Percentiles rank a stretch among this genome's conserved stretches.
Evolutionary conservation across 2,797 vertebrate genomes (phyloP).

Genomic region (Phrynocephalus forsythii): DNA sequence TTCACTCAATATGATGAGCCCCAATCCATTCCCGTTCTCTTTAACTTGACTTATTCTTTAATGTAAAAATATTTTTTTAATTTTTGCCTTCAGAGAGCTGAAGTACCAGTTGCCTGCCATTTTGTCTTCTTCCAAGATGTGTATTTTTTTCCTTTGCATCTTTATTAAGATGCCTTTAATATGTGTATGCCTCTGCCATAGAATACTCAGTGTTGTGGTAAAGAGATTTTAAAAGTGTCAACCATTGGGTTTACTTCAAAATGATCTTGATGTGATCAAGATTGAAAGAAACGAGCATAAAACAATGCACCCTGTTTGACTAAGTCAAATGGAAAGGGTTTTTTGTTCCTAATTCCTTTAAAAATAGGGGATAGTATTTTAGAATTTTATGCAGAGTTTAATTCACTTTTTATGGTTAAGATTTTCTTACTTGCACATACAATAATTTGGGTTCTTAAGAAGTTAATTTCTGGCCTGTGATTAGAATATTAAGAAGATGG

Average conservation of each 20-base stretch:
- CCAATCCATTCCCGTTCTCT: constrained; percentile 81
- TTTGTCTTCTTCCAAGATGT: constrained; percentile 86
- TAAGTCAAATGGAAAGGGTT: constrained; percentile 88
- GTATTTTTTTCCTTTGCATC: constrained; percentile 88
- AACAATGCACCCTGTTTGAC: constrained; percentile 85
- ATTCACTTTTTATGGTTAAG: constrained; percentile 93
- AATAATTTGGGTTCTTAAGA: constrained; percentile 91
- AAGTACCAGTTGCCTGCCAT: constrained; percentile 88
- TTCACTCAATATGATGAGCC: constrained; percentile 85
- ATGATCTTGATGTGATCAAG: constrained; percentile 93
- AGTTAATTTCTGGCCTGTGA: constrained; percentile 97
- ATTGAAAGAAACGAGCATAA: constrained; percentile 83
- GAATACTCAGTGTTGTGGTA: constrained; percentile 88
- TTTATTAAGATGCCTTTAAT: constrained; percentile 90
- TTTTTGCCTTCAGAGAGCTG: constrained; percentile 91
- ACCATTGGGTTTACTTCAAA: constrained; percentile 83
- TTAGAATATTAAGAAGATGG: constrained; percentile 92
- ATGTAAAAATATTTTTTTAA: constrained; percentile 86
- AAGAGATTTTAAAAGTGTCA: constrained; percentile 87
- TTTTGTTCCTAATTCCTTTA: constrained; percentile 90
- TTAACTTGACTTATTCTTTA: constrained; percentile 89
- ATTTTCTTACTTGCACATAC: constrained; percentile 95
- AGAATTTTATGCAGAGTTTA: constrained; percentile 92
- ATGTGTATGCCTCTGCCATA: constrained; percentile 88
- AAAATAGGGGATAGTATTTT: constrained; percentile 90